Evolutionary conservation across 2,797 vertebrate species (phyloP), one percentile per base, ranked within the genome.

Genomic region (Buphagus erythrorhynchus): DNA sequence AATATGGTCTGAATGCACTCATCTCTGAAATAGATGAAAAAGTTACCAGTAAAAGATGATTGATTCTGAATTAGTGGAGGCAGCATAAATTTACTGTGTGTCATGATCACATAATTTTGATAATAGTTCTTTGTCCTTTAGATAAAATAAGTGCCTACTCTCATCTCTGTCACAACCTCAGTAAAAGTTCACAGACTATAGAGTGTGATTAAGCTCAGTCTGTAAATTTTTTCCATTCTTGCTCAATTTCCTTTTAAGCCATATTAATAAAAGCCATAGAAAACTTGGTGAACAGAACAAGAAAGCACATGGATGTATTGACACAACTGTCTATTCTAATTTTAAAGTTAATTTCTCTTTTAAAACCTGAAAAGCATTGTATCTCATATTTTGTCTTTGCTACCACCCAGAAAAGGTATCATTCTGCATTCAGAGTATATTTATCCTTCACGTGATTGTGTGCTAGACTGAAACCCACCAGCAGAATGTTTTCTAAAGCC

Each of bases 31-130:
- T 22, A 65, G 74, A 40, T 92, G 45, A 55, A 58, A 90, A 92
- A 90, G 38, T 72, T 72, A 86, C 75, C 45, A 84, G 49, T 92
- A 86, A 90, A 88, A 96, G 75, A n/a, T n/a, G 3, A 88, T 90
- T 45, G 42, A 71, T 91, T 92, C 66, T 90, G 86, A 68, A 84
- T 86, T 95, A 93, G 71, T 66, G 51, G 68, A 88, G 77, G 51
- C 86, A 90, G 63, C 69, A 61, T 75, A 72, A 78, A 73, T 93
- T 83, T 91, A 49, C 58, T 73, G 4, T 4, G 2, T 88, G 49
- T 78, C 74, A 35, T 26, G 66, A 88, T 93, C 69, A 82, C 48
- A 26, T 84, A 62, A 83, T 75, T 91, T 78, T 78, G 38, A 54
- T 88, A 83, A 54, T 43, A 84, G 59, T 59, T 86, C 68, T 91